A percentile compares a stretch with the other conserved stretches of the same genome.
Evolutionary conservation across 1,140 invertebrate species (phyloP).

Genomic region (Oedothorax gibbosus): DNA sequence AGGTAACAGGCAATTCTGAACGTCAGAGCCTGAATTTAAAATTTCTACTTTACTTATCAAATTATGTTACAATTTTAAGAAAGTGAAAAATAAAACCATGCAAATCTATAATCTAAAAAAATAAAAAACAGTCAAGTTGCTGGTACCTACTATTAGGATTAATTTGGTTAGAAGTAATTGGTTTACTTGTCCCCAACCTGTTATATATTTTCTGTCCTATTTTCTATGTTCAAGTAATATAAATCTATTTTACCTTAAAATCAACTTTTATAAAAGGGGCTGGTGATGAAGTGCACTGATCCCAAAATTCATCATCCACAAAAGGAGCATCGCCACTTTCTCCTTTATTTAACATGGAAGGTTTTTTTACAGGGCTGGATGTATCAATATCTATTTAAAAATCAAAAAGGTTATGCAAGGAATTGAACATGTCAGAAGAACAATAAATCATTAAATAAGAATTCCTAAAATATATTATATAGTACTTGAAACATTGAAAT

Average conservation of each 20-base stretch:
- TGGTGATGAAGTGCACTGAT: constrained; percentile 38
- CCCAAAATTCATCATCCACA: constrained; percentile 55
- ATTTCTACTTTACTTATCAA: neutral
- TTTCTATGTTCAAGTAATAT: too few species aligned
- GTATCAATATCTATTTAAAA: neutral
- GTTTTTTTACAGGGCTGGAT: neutral
- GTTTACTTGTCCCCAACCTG: neutral
- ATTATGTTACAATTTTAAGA: too few species aligned
- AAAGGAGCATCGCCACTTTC: constrained; percentile 52
- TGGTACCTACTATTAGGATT: neutral
- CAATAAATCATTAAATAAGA: neutral
- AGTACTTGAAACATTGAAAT: too few species aligned
- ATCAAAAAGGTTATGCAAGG: neutral
- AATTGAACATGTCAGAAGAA: too few species aligned
- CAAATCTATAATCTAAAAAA: neutral
- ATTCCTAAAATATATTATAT: neutral
- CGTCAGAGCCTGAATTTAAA: neutral
- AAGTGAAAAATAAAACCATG: neutral
- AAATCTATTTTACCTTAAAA: constrained; percentile 24
- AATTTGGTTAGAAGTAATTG: neutral
- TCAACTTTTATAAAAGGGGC: constrained; percentile 36
- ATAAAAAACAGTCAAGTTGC: neutral
- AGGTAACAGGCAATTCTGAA: neutral
- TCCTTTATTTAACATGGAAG: constrained; percentile 45
- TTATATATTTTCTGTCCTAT: neutral